Evolutionary conservation across 1,140 invertebrate genomes (phyloP).

Genomic region (Artemia franciscana): DNA sequence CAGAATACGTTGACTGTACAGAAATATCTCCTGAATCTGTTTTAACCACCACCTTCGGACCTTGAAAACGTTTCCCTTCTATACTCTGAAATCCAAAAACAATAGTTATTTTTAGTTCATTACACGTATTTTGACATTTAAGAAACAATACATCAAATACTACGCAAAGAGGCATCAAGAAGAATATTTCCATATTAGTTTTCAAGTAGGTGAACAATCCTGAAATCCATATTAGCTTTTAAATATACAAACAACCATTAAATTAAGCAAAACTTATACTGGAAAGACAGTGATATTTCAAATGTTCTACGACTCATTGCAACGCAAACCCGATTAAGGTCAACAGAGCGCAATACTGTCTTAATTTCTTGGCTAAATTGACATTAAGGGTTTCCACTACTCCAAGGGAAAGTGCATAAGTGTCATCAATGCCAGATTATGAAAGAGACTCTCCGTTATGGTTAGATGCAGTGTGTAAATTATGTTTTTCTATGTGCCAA

Average conservation of each 20-base stretch:
- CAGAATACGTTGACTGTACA: conserved; percentile 5
- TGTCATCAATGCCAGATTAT: too few relatives aligned
- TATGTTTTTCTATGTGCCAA: too few relatives aligned
- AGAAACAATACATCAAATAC: background rate
- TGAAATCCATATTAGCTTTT: background rate
- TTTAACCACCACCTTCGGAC: background rate
- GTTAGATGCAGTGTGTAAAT: too few relatives aligned
- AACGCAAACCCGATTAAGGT: too few relatives aligned
- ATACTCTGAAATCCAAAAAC: conserved; percentile 4
- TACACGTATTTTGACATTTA: too few relatives aligned
- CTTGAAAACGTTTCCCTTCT: conserved; percentile 4
- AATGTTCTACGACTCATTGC: too few relatives aligned
- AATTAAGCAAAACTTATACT: background rate
- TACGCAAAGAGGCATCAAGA: background rate
- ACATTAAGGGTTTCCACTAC: too few relatives aligned
- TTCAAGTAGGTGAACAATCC: background rate
- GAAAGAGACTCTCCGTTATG: too few relatives aligned
- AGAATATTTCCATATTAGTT: background rate
- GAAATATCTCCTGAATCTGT: background rate
- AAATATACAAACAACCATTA: background rate
- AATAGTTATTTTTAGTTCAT: background rate
- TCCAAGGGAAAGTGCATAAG: too few relatives aligned
- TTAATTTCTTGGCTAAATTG: too few relatives aligned
- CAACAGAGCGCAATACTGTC: too few relatives aligned
- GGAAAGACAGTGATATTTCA: too few relatives aligned